Percentiles rank a stretch among this genome's conserved stretches.
These are phyloP conservation scores for Julus scandinavius DNA, from an alignment of 2,888 invertebrate genomes.

Conservation along the genomic window DNA sequence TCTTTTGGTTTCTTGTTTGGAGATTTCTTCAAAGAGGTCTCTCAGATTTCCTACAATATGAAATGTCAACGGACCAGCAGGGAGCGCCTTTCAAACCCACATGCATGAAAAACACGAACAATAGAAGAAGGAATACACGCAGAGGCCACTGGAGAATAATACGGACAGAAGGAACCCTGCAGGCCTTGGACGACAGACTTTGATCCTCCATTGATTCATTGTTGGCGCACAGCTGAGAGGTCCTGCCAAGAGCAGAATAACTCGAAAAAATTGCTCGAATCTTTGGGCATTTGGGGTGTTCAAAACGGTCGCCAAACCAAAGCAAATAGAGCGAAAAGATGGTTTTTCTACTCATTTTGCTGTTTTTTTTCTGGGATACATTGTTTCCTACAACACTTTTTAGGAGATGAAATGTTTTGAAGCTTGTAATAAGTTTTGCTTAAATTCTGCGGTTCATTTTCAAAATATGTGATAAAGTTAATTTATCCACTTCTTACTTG, in stretches of 20 bases:
- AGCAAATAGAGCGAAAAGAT: too few species aligned
- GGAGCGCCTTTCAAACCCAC: constrained; percentile 14
- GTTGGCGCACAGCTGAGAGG: not conserved
- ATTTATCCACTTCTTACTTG: too few species aligned
- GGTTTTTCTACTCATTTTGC: too few species aligned
- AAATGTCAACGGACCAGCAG: constrained; percentile 48
- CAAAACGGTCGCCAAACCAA: too few species aligned
- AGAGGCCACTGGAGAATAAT: constrained; percentile 7
- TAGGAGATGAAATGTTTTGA: too few species aligned
- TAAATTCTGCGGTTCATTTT: too few species aligned
- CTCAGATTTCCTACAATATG: constrained; percentile 19
- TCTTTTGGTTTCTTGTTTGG: not conserved
- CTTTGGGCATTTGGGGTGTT: too few species aligned
- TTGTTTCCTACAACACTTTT: too few species aligned
- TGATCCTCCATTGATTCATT: not conserved
- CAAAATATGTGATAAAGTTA: too few species aligned
- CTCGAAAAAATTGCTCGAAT: too few species aligned
- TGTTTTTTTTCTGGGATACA: too few species aligned
- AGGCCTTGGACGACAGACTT: not conserved
- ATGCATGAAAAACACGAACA: constrained; percentile 16
- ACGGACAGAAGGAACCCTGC: not conserved
- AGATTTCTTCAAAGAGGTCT: constrained; percentile 11
- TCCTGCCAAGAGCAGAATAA: not conserved
- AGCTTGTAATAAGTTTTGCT: too few species aligned
- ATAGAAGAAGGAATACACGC: not conserved